Conservation (phyloP, 2,797 vertebrate genomes). For the Spheniscus humboldti region DNA sequence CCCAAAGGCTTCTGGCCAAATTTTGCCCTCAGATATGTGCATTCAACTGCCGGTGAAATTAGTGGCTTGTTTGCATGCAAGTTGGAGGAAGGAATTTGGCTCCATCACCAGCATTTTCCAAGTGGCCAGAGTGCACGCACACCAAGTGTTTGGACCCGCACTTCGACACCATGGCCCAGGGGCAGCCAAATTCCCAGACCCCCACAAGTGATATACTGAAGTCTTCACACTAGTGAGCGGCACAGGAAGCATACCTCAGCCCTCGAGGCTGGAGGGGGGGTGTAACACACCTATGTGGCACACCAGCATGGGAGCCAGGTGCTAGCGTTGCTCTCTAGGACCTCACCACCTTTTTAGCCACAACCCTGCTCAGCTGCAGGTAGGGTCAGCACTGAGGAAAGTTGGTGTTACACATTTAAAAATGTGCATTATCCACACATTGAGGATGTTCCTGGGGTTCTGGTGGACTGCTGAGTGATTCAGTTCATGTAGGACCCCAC, state of each 20-base stretch:
- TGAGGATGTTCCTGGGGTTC: neutral
- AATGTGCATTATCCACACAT: rapidly evolving
- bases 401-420: rapidly evolving
- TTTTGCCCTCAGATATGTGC: neutral
- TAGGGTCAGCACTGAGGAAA: neutral
- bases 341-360: neutral
- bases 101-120: neutral
- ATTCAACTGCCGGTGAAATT: neutral
- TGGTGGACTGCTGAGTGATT: neutral
- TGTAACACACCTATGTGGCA: neutral
- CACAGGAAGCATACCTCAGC: neutral
- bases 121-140: neutral
- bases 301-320: neutral
- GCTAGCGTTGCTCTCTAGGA: neutral
- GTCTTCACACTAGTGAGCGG: neutral
- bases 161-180: neutral
- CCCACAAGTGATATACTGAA: neutral
- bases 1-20: neutral
- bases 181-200: neutral
- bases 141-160: neutral
- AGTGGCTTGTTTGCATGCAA: neutral
- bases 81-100: constrained; percentile 3
- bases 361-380: neutral
- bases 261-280: rapidly evolving
- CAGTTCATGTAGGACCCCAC: neutral